phyloP scores from a whole-genome alignment of 2,888 invertebrate genomes.

The Drosophila tripunctata region DNA sequence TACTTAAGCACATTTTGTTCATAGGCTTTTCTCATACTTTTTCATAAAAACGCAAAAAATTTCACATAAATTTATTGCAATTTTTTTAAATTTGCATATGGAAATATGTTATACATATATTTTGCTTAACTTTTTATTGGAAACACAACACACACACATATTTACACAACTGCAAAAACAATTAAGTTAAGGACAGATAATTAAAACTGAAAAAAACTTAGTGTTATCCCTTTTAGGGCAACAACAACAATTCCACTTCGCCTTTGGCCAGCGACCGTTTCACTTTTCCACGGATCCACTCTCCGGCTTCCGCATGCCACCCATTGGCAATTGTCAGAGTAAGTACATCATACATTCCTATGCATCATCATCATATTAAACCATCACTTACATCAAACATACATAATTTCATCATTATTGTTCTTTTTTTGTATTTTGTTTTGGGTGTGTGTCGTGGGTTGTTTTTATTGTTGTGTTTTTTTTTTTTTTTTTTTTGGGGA shows the following conservation, averaged over 20 bases:
- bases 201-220: constrained; percentile 86
- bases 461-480: background rate
- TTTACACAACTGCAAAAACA: constrained; percentile 35
- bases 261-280: constrained; percentile 94
- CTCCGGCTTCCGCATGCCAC: constrained; percentile 94
- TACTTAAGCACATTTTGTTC: too few relatives aligned
- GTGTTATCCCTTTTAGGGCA: constrained; percentile 97
- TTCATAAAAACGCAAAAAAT: too few relatives aligned
- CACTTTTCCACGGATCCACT: constrained; percentile 94
- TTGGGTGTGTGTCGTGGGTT: background rate
- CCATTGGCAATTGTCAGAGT: constrained; percentile 96
- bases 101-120: too few relatives aligned
- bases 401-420: background rate
- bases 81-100: too few relatives aligned
- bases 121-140: too few relatives aligned
- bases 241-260: constrained; percentile 97
- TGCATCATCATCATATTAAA: too few relatives aligned
- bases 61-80: too few relatives aligned
- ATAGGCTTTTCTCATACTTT: too few relatives aligned
- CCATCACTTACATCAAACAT: background rate
- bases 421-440: background rate
- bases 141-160: constrained; percentile 18
- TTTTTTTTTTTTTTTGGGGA: constrained; percentile 1
- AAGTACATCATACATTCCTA: constrained; percentile 87
- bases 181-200: constrained; percentile 83